Conservation (phyloP, 2,797 vertebrate species). For the Parambassis ranga region DNA sequence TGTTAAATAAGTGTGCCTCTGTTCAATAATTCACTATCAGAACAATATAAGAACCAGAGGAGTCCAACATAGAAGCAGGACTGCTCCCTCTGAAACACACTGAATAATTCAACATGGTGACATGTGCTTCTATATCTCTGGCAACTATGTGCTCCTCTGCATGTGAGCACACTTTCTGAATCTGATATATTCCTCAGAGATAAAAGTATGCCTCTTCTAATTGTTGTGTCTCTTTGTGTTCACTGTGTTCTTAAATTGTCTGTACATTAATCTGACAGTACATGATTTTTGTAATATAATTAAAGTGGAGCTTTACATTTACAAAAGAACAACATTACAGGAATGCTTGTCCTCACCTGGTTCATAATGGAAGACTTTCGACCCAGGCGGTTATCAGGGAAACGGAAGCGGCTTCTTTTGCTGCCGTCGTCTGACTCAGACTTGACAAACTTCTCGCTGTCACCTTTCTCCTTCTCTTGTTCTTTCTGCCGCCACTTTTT, state of each 20-base stretch:
- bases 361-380: constrained; percentile 99
- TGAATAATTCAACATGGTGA: constrained; percentile 73
- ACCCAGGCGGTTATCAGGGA: constrained; percentile 93
- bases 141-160: constrained; percentile 22
- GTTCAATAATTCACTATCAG: neutral
- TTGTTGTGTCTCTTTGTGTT: neutral
- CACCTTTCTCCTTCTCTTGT: constrained; percentile 95
- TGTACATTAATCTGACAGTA: too few relatives aligned
- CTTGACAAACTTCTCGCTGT: constrained; percentile 97
- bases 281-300: too few relatives aligned
- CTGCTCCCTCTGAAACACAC: constrained; percentile 47
- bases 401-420: constrained; percentile 90
- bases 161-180: neutral
- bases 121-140: constrained; percentile 29
- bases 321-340: too few relatives aligned
- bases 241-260: too few relatives aligned
- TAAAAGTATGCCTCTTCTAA: neutral
- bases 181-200: neutral
- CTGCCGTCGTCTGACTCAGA: constrained; percentile 96
- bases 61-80: constrained; percentile 39
- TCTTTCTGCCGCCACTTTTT: constrained; percentile 95
- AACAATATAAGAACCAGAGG: neutral
- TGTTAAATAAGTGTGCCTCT: neutral
- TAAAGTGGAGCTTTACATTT: too few relatives aligned
- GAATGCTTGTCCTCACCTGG: constrained; percentile 83